Percentiles rank a stretch among this genome's conserved stretches.
phyloP scores from a whole-genome alignment of 2,888 invertebrate genomes.

The Willowsia nigromaculata region DNA sequence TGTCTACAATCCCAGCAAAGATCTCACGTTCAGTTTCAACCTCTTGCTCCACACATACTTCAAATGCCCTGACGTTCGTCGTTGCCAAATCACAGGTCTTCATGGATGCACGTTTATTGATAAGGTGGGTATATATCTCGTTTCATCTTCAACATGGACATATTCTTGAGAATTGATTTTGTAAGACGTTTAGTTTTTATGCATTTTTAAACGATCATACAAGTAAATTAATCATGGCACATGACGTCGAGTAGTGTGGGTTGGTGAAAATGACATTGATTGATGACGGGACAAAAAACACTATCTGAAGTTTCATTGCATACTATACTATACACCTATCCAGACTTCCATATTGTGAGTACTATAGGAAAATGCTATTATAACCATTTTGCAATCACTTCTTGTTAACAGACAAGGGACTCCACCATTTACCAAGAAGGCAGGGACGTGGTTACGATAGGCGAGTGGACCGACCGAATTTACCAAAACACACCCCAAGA shows the following conservation, averaged over 20 bases:
- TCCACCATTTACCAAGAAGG: conserved; percentile 93
- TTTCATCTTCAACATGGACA: neutral
- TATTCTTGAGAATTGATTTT: conserved; percentile 41
- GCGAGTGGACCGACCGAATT: conserved; percentile 95
- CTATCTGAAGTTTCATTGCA: neutral
- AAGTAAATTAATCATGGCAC: conserved; percentile 69
- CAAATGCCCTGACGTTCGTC: conserved; percentile 95
- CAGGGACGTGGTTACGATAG: conserved; percentile 92
- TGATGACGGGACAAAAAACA: conserved; percentile 67
- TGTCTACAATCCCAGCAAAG: conserved; percentile 96
- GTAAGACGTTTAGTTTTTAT: conserved; percentile 53
- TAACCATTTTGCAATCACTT: conserved; percentile 58
- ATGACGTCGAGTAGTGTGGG: conserved; percentile 68
- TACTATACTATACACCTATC: neutral
- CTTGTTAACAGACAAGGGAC: conserved; percentile 86
- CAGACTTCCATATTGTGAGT: neutral
- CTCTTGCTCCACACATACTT: conserved; percentile 96
- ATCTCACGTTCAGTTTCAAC: conserved; percentile 94
- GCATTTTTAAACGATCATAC: conserved; percentile 50
- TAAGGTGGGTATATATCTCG: conserved; percentile 84
- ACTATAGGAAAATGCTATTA: too few species aligned
- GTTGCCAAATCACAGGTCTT: conserved; percentile 95
- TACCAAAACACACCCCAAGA: conserved; percentile 96
- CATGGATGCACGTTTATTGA: conserved; percentile 94
- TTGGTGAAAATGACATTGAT: conserved; percentile 72